A percentile compares a stretch with the other conserved stretches of the same genome.
Evolutionary conservation across 2,797 vertebrate genomes (phyloP).

Genomic region (Anisognathus igniventris): DNA sequence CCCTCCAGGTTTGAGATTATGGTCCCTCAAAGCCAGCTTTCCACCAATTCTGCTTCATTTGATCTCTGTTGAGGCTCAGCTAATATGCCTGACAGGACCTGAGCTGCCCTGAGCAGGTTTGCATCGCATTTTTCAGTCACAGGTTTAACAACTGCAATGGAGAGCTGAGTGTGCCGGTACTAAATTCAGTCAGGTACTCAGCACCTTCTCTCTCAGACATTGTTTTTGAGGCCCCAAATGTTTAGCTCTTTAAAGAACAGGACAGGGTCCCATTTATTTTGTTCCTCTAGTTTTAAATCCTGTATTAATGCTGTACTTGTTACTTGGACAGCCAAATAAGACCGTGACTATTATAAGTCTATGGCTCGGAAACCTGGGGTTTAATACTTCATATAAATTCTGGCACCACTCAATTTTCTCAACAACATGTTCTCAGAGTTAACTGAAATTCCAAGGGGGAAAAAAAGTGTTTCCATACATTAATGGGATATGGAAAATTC

Average conservation of each 20-base stretch:
- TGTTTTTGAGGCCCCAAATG: not conserved
- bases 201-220: not conserved
- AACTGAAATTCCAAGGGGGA: not conserved
- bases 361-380: not conserved
- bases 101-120: not conserved
- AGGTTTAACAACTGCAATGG: not conserved
- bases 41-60: not conserved
- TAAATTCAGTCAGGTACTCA: not conserved
- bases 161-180: not conserved
- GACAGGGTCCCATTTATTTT: not conserved
- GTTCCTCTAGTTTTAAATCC: not conserved
- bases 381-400: constrained; percentile 22
- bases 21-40: not conserved
- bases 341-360: not conserved
- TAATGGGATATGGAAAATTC: not conserved
- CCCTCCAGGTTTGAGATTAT: not conserved
- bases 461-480: not conserved
- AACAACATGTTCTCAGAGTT: not conserved
- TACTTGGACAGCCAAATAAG: not conserved
- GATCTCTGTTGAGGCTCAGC: not conserved
- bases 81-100: not conserved
- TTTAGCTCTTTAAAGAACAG: not conserved
- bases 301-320: not conserved
- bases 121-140: not conserved
- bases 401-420: not conserved